Base-by-base conservation (phyloP, 1,140 invertebrate genomes). In the Glossosoma conforme region DNA sequence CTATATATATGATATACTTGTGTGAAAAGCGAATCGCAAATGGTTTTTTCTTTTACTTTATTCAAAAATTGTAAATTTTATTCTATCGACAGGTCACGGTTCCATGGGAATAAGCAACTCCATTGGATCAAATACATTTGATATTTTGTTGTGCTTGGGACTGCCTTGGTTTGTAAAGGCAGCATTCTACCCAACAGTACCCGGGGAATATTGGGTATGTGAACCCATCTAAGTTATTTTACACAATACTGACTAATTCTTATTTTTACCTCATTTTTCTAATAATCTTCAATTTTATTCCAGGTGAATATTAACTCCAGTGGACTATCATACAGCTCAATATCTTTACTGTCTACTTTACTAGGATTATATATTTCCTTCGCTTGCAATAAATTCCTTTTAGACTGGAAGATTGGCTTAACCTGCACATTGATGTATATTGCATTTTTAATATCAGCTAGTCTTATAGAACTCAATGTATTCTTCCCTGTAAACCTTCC, bases 401-500 rank as follows among this genome's bases (percentile, higher is more conserved):
- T 91, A 62, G 86, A 90, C 67, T 83, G 79, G 67, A 82, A 82
- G 68, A 82, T 87, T 22, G 90, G 89, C 38, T 70, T 84, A 25
- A 79, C 84, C 36, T 89, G 88, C 63, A 73, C 89, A 22, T 62
- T 84, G 48, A 84, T 91, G 70, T 93, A 93, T 69, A 75, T 78
- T 32, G 78, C 83, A 13, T 93, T 90, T 62, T 73, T 92, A 42
- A 74, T 86, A 40, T 72, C 92, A 54, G 88, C 89, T 33, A 83
- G 83, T 44, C 77, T 92, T 41, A 89, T 91, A 57, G 90, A 93
- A 73, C 75, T 92, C 47, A 91, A 92, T 69, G 83, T 89, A 49
- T 90, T 92, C 76, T 91, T 92, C 69, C 78, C 75, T 51, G 87
- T 91, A 46, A 91, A 92, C 72, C 69, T 89, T 48, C 87, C 88